Conservation (phyloP, 2,113 vertebrate species). For the Spheniscus mendiculus region DNA sequence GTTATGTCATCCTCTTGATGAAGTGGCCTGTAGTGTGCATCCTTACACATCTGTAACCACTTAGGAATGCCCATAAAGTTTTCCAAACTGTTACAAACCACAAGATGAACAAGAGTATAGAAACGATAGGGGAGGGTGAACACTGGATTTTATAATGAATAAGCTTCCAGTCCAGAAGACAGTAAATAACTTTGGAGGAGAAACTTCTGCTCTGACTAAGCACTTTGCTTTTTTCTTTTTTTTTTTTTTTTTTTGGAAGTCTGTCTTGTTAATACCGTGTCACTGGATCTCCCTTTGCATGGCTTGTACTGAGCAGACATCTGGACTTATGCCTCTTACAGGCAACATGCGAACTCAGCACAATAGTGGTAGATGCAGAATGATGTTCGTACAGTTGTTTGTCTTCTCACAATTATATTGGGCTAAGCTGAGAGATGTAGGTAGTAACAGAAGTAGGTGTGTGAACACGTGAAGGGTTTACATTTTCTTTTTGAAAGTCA, state of each 20-base stretch:
- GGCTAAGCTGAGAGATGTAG: neutral
- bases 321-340: neutral
- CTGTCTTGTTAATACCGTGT: neutral
- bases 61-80: conserved; percentile 24
- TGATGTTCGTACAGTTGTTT: neutral
- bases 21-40: conserved; percentile 27
- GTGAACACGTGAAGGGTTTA: neutral
- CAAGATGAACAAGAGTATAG: neutral
- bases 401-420: neutral
- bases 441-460: neutral
- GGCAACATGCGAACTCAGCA: neutral
- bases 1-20: conserved; percentile 22
- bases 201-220: neutral
- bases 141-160: neutral
- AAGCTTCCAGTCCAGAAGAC: neutral
- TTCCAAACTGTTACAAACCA: conserved; percentile 10
- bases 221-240: neutral
- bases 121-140: neutral
- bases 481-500: neutral
- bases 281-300: neutral
- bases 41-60: conserved; percentile 42
- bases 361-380: neutral
- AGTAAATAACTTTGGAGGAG: neutral
- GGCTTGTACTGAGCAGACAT: neutral
- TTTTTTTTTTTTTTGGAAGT: neutral